Percentiles rank a stretch among this genome's conserved stretches.
phyloP scores from a whole-genome alignment of 2,797 vertebrate species.

The Poecile montanus region DNA sequence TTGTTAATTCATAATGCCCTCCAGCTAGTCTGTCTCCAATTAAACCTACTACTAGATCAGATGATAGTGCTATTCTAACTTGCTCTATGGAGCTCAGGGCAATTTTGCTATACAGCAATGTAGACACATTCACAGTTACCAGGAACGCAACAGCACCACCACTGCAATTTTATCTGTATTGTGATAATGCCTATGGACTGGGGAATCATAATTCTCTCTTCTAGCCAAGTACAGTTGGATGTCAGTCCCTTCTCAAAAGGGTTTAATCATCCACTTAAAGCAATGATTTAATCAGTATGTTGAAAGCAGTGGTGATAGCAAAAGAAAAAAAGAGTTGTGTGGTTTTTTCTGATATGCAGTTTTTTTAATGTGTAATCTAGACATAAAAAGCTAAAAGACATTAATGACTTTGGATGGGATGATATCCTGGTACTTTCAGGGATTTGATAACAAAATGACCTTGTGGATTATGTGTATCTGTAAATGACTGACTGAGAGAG shows the following conservation, averaged over 20 bases:
- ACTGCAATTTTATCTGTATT: not conserved
- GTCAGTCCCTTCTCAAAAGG: not conserved
- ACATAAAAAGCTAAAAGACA: not conserved
- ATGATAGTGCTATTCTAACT: not conserved
- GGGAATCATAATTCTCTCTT: not conserved
- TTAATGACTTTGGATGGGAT: not conserved
- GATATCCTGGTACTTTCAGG: not conserved
- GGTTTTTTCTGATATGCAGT: not conserved
- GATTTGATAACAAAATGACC: slow-evolving; percentile 10
- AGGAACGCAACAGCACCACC: not conserved
- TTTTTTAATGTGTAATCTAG: not conserved
- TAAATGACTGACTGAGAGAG: not conserved
- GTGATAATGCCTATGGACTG: not conserved
- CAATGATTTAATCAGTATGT: slow-evolving; percentile 23
- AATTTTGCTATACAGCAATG: not conserved
- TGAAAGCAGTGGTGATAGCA: slow-evolving; percentile 34
- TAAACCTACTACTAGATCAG: not conserved
- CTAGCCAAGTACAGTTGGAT: not conserved
- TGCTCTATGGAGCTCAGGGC: not conserved
- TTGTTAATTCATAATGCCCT: not conserved
- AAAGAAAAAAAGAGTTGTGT: not conserved
- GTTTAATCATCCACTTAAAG: slow-evolving; percentile 15
- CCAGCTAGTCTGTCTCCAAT: not conserved
- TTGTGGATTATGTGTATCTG: not conserved
- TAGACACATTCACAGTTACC: not conserved